Evolutionary conservation across 2,797 vertebrate genomes (phyloP), one percentile per base, ranked within the genome.

Genomic region (Knipowitschia caucasica): DNA sequence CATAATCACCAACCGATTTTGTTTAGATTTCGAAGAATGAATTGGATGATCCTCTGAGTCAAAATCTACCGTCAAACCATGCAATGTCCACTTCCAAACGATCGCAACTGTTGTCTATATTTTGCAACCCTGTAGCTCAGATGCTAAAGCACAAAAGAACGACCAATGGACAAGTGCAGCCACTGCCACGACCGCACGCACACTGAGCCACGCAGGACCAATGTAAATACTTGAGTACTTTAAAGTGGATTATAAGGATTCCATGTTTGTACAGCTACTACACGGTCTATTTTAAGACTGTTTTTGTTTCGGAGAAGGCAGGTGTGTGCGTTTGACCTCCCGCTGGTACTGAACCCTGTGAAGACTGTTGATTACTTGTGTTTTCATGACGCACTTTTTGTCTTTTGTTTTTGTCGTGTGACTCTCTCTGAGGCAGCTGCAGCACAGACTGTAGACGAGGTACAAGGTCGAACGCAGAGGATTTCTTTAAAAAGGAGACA

Each of bases 341-440:
- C 17, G 1, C 69, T 0, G 85, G 80, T 85, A 78, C 76, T 56
- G 81, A 80, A 84, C 79, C 80, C 67, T 69, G 59, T 77, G 63
- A 42, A 74, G 75, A 80, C 72, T 80, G 70, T 78, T 77, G 73
- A 73, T 52, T 39, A 51, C 56, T 34, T 59, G 61, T 77, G 59
- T 80, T 79, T 83, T 83, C 74, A 76, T 55, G 56, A 80, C 80
- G 83, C 83, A 86, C 84, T 88, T 86, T 38, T 18, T 3, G 25
- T 0, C 5, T 25, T 25, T 59, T 67, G 52, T 64, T 38, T 53
- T 46, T 2, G 12, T 64, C 51, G 62, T 2, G 64, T 58, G 54
- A 65, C 38, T 54, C 63, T 54, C 63, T 60, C 60, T 73, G 56
- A 64, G 58, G 51, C 54, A 50, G 65, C 58, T 68, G 51, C 64